A percentile compares a stretch with the other conserved stretches of the same genome.
Evolutionary conservation across 2,888 invertebrate species (phyloP).

Genomic region (Pollenia angustigena): DNA sequence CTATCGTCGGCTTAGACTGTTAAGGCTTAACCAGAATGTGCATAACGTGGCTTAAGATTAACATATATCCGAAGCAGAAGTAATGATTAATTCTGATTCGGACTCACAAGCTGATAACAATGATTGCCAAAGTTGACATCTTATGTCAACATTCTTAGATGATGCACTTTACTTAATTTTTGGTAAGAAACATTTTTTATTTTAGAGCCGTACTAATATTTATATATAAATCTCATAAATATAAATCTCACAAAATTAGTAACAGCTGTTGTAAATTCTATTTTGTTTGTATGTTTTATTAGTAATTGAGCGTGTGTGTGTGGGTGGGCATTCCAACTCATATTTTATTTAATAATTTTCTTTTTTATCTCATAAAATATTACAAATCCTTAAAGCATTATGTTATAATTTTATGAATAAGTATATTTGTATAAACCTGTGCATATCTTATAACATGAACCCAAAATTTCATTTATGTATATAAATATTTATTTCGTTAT

Average conservation of each 20-base stretch:
- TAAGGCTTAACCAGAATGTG: too few species aligned
- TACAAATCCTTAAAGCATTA: constrained; percentile 55
- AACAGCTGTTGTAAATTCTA: constrained; percentile 12
- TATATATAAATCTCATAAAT: not conserved
- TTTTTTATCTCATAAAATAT: constrained; percentile 43
- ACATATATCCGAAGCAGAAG: too few species aligned
- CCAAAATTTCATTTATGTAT: too few species aligned
- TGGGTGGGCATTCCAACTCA: not conserved
- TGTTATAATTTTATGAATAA: not conserved
- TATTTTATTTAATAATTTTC: constrained; percentile 5
- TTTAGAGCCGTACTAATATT: too few species aligned
- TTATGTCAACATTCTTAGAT: too few species aligned
- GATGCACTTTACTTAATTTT: too few species aligned
- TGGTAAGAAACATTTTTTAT: too few species aligned
- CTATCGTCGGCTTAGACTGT: too few species aligned
- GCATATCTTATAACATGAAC: not conserved
- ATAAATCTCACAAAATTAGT: not conserved
- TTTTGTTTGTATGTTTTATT: not conserved
- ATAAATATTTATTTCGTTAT: not conserved
- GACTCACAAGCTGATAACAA: too few species aligned
- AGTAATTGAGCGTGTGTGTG: not conserved
- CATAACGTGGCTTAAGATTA: too few species aligned
- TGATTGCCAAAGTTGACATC: too few species aligned
- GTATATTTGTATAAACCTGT: not conserved
- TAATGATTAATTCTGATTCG: too few species aligned